A percentile compares a stretch with the other conserved stretches of the same genome.
These are phyloP conservation scores for Triplophysa bombifrons DNA, from an alignment of 2,797 vertebrate genomes.

Conservation along the genomic window DNA sequence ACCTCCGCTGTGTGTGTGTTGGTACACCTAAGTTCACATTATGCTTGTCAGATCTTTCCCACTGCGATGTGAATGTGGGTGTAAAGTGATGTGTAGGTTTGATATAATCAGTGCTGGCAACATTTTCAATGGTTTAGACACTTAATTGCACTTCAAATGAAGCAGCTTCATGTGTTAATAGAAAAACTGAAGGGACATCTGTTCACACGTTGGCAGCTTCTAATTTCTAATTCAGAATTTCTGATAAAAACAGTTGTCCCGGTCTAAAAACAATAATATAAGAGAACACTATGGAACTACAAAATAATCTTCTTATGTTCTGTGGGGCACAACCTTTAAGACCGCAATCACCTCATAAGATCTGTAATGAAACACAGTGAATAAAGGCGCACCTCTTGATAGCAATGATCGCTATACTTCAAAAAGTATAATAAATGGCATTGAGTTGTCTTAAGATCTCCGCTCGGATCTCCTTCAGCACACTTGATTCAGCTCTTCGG, in stretches of 20 bases:
- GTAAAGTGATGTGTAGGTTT: conserved; percentile 20
- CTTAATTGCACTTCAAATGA: conserved; percentile 35
- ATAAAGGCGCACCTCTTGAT: conserved; percentile 21
- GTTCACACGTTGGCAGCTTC: conserved; percentile 12
- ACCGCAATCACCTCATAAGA: neutral
- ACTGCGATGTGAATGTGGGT: conserved; percentile 25
- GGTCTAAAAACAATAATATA: neutral
- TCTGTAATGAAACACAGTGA: conserved; percentile 6
- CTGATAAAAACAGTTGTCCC: conserved; percentile 17
- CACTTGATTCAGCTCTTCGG: conserved; percentile 36
- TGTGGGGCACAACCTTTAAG: conserved; percentile 13
- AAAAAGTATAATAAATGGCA: conserved; percentile 15
- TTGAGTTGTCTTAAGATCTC: conserved; percentile 6
- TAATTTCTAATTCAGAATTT: conserved; percentile 35
- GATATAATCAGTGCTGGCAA: neutral
- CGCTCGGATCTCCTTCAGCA: conserved; percentile 26
- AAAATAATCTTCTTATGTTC: conserved; percentile 25
- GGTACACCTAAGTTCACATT: conserved; percentile 1
- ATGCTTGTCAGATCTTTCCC: conserved; percentile 24
- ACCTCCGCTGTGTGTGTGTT: neutral
- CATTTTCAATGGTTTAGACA: conserved; percentile 9
- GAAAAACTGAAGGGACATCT: conserved; percentile 22
- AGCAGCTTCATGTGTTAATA: conserved; percentile 11
- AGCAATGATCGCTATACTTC: conserved; percentile 2
- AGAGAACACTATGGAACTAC: conserved; percentile 21